Conservation (phyloP, 2,888 invertebrate genomes). For the Tineola bisselliella region DNA sequence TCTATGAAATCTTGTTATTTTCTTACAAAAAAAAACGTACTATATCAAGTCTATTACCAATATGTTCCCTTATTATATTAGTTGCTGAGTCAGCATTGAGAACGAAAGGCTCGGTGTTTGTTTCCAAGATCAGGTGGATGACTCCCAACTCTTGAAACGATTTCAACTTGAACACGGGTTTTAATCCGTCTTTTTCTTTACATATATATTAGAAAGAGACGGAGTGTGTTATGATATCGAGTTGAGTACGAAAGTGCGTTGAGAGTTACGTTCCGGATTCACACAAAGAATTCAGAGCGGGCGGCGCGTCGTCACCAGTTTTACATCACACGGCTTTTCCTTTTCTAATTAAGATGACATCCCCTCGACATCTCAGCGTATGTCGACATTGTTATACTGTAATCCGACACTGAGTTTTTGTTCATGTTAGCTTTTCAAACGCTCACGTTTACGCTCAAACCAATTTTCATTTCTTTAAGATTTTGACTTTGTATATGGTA, state of each 20-base stretch:
- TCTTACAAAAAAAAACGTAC: background rate
- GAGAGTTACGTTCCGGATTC: background rate
- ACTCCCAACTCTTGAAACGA: background rate
- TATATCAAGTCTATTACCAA: background rate
- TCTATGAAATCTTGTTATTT: background rate
- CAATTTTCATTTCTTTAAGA: background rate
- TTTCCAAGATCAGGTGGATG: background rate
- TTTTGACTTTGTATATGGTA: background rate
- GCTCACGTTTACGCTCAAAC: background rate
- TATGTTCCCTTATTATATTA: background rate
- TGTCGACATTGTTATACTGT: background rate
- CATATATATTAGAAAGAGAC: background rate
- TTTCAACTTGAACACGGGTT: background rate
- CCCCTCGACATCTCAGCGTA: background rate
- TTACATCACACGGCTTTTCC: background rate
- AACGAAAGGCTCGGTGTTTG: background rate
- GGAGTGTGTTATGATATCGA: background rate
- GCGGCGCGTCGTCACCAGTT: background rate
- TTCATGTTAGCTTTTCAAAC: background rate
- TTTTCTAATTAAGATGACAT: background rate
- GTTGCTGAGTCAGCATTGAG: constrained; percentile 15
- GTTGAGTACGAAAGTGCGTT: background rate
- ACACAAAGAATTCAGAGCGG: background rate
- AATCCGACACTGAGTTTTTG: background rate
- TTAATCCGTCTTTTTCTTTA: background rate